These are phyloP conservation scores for Mactromeris polynyma DNA, from an alignment of 2,888 invertebrate species.

Conservation along the genomic window DNA sequence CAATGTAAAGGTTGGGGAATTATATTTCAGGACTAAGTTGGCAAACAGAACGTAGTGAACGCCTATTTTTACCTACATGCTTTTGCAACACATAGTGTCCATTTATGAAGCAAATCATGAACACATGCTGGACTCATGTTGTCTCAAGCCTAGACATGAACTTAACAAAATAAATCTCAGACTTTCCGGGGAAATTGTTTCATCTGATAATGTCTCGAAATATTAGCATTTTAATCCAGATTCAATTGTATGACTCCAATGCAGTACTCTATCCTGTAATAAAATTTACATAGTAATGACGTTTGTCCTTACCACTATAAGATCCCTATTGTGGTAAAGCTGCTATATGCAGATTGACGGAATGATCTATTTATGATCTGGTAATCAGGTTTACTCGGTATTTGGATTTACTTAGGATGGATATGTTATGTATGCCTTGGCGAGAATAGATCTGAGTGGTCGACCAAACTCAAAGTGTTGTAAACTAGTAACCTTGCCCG, in stretches of 20 bases:
- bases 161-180: not conserved
- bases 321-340: not conserved
- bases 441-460: too few relatives aligned
- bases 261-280: not conserved
- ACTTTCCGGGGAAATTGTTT: not conserved
- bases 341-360: not conserved
- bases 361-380: not conserved
- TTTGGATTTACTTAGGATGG: not conserved
- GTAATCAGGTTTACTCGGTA: not conserved
- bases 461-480: not conserved
- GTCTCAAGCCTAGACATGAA: not conserved
- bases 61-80: too few relatives aligned
- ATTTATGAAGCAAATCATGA: not conserved
- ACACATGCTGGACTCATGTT: not conserved
- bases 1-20: too few relatives aligned
- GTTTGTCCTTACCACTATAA: not conserved
- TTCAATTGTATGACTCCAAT: not conserved
- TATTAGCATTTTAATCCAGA: not conserved
- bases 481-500: not conserved
- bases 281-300: not conserved
- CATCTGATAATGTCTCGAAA: not conserved
- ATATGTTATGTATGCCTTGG: not conserved
- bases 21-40: too few relatives aligned
- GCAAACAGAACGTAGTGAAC: too few relatives aligned
- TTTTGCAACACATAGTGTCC: not conserved